Evolutionary conservation across 2,888 invertebrate species (phyloP).

Genomic region (Melanostoma scalare): DNA sequence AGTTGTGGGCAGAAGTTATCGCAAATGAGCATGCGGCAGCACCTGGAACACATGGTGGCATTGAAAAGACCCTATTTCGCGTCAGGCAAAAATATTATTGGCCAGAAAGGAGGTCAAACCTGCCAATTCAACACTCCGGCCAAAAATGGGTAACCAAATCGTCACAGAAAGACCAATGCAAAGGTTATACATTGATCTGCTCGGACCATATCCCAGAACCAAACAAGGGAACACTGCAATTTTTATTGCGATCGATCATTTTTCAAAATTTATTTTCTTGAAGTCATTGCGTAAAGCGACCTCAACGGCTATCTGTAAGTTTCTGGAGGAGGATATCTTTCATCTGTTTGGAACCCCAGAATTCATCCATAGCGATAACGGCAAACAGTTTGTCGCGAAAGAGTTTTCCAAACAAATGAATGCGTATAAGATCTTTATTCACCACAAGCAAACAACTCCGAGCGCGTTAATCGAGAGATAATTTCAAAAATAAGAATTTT

Average conservation of each 20-base stretch:
- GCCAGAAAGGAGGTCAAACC: background rate
- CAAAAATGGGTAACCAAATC: slow-evolving; percentile 51
- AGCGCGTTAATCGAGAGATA: slow-evolving; percentile 16
- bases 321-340: slow-evolving; percentile 8
- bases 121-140: slow-evolving; percentile 19
- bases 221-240: slow-evolving; percentile 35
- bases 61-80: background rate
- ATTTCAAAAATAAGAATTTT: slow-evolving; percentile 11
- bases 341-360: slow-evolving; percentile 21
- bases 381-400: slow-evolving; percentile 18
- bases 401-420: slow-evolving; percentile 16
- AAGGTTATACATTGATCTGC: slow-evolving; percentile 45
- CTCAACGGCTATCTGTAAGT: slow-evolving; percentile 28
- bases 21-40: background rate
- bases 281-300: slow-evolving; percentile 38
- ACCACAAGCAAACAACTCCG: slow-evolving; percentile 18
- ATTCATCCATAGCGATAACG: slow-evolving; percentile 6
- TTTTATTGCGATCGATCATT: slow-evolving; percentile 59
- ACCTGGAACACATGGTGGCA: background rate
- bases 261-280: slow-evolving; percentile 41
- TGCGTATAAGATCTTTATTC: background rate
- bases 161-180: slow-evolving; percentile 54
- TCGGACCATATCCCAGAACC: slow-evolving; percentile 56
- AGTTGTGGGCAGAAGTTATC: background rate
- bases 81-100: slow-evolving; percentile 13